Evolutionary conservation across 2,888 invertebrate genomes (phyloP), one percentile per base, ranked within the genome.

Genomic region (Pteria penguin): DNA sequence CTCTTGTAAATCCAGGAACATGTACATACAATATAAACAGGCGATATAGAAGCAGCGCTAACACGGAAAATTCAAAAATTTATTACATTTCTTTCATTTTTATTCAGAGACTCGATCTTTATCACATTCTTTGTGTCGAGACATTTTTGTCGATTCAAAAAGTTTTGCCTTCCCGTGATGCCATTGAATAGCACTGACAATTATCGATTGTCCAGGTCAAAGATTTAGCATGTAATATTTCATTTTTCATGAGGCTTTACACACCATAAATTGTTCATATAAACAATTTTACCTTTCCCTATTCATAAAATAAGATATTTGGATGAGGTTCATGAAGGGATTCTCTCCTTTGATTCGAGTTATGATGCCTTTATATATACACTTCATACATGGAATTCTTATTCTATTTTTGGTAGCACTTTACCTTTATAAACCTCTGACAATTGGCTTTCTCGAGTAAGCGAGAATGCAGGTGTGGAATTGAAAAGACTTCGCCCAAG

Each of bases 201-300:
- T 27, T 24, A 57, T 33, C 54, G 29, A 57, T 68, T 55, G 68
- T 68, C 45, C 57, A 32, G 55, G 45, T 52, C 22, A 57, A 22
- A 57, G 68, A 68, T 52, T 70, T 73, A 60, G 62, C n/a, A 67
- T 67, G 67, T 68, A 61, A 73, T 67, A 68, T 67, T 67, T 73
- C 67, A 54, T 76, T 63, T 72, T 72, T 61, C 72, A 58, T 60
- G 62, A 72, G 67, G 72, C 36, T 63, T 68, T 72, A 67, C 63
- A 68, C 61, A 68, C 70, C 75, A 75, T 75, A 75, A 75, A 75
- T 69, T 67, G 73, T 73, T 73, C 67, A 67, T 63, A 65, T 65
- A 73, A 65, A 67, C 73, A 55, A 58, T 73, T 70, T 61, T 27
- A n/a, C 55, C 45, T 45, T 45, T 45, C 45, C 45, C 45, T 14